phyloP scores from a whole-genome alignment of 2,113 vertebrate genomes.

The Forbesichthys agassizii region DNA sequence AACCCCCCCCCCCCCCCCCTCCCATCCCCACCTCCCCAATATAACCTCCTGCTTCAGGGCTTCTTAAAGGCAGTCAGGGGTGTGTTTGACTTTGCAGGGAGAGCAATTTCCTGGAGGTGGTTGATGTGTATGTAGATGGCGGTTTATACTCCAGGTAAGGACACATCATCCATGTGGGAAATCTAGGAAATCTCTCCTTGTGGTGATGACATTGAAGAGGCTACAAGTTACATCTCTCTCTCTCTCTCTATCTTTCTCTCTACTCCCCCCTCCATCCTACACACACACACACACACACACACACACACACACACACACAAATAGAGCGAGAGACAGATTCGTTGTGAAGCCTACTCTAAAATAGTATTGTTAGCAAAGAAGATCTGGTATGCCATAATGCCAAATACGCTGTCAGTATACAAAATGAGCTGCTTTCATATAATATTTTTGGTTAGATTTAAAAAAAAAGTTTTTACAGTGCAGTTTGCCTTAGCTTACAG shows the following conservation, averaged over 20 bases:
- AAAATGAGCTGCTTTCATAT: neutral
- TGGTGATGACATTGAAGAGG: slow-evolving; percentile 72
- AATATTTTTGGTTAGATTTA: neutral
- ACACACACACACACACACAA: too few species aligned
- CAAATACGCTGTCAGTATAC: neutral
- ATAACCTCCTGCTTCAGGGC: slow-evolving; percentile 58
- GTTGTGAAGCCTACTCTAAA: neutral
- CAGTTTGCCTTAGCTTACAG: neutral
- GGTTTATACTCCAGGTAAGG: slow-evolving; percentile 72
- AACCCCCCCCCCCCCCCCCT: slow-evolving; percentile 39
- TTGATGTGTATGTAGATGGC: slow-evolving; percentile 73
- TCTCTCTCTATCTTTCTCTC: slow-evolving; percentile 7
- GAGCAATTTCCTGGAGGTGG: slow-evolving; percentile 72
- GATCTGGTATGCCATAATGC: neutral
- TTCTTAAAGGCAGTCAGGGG: slow-evolving; percentile 72
- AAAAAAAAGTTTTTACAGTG: neutral
- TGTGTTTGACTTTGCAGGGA: slow-evolving; percentile 77
- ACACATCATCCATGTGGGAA: slow-evolving; percentile 75
- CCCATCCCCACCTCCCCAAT: slow-evolving; percentile 35
- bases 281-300: too few species aligned
- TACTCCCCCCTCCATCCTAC: too few species aligned
- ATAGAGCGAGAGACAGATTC: neutral
- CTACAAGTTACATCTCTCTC: slow-evolving; percentile 48
- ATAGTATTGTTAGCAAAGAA: neutral
- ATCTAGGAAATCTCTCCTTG: slow-evolving; percentile 70